Conservation (phyloP, 2,888 invertebrate genomes). For the Ganaspis brasiliensis region DNA sequence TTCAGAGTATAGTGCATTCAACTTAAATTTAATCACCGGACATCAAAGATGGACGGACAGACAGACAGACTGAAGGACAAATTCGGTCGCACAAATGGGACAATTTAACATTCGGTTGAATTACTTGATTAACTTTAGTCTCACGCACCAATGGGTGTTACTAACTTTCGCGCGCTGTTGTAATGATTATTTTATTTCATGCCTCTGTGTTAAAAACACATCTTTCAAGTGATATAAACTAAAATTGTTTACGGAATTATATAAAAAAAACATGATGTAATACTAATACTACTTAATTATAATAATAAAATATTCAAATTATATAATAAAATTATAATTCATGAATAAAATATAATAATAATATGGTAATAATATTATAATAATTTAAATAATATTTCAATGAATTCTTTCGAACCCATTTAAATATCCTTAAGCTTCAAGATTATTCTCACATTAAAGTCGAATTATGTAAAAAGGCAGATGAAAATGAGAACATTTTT, state of each 20-base stretch:
- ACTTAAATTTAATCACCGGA: constrained; percentile 71
- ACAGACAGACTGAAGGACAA: constrained; percentile 64
- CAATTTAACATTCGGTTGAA: constrained; percentile 71
- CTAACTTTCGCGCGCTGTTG: constrained; percentile 54
- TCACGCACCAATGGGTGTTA: constrained; percentile 53
- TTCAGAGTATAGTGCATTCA: constrained; percentile 5
- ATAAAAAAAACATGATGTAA: no score
- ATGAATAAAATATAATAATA: no score
- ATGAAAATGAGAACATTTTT: neutral
- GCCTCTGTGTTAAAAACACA: neutral
- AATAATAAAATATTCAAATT: no score
- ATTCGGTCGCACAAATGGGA: constrained; percentile 60
- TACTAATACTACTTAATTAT: no score
- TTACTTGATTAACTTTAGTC: constrained; percentile 68
- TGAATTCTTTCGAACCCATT: no score
- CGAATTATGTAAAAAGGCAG: no score
- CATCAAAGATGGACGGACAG: constrained; percentile 65
- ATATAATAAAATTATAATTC: neutral
- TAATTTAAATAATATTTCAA: no score
- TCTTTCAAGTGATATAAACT: neutral
- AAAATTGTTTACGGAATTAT: no score
- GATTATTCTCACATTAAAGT: no score
- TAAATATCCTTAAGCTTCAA: no score
- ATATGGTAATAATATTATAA: no score
- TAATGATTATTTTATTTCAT: constrained; percentile 8